phyloP scores from a whole-genome alignment of 2,888 invertebrate species.

The Tenthredo livida region DNA sequence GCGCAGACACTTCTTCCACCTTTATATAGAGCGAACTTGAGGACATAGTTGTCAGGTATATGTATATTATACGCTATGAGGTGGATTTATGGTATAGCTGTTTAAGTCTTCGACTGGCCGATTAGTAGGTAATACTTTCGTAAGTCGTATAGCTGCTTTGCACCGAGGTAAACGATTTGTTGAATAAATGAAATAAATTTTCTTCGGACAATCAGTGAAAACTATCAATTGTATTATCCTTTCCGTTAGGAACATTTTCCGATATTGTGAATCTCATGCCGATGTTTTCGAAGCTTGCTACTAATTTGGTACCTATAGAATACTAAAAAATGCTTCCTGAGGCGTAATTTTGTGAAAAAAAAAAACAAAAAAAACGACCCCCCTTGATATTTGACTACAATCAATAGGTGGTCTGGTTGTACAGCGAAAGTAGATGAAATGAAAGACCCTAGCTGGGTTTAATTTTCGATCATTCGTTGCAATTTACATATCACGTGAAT shows the following conservation, averaged over 20 bases:
- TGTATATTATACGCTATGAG: constrained; percentile 15
- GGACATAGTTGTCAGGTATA: constrained; percentile 22
- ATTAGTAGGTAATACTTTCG: neutral
- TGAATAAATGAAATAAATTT: neutral
- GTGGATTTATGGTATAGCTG: neutral
- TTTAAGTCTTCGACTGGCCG: constrained; percentile 4
- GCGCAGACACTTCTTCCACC: constrained; percentile 3
- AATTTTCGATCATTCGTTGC: too few relatives aligned
- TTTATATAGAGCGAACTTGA: constrained; percentile 42
- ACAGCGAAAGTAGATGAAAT: too few relatives aligned
- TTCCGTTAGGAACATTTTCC: too few relatives aligned
- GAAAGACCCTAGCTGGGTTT: too few relatives aligned
- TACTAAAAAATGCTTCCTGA: too few relatives aligned
- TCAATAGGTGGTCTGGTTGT: too few relatives aligned
- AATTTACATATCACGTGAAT: neutral
- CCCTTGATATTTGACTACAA: too few relatives aligned
- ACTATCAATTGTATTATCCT: neutral
- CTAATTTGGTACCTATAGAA: too few relatives aligned
- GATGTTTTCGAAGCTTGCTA: too few relatives aligned
- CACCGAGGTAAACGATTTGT: neutral
- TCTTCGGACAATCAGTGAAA: neutral
- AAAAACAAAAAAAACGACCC: too few relatives aligned
- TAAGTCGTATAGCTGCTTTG: neutral
- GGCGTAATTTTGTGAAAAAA: too few relatives aligned
- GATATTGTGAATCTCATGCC: too few relatives aligned